Evolutionary conservation across 2,797 vertebrate genomes (phyloP), one percentile per base, ranked within the genome.

Genomic region (Neomorphus geoffroyi): DNA sequence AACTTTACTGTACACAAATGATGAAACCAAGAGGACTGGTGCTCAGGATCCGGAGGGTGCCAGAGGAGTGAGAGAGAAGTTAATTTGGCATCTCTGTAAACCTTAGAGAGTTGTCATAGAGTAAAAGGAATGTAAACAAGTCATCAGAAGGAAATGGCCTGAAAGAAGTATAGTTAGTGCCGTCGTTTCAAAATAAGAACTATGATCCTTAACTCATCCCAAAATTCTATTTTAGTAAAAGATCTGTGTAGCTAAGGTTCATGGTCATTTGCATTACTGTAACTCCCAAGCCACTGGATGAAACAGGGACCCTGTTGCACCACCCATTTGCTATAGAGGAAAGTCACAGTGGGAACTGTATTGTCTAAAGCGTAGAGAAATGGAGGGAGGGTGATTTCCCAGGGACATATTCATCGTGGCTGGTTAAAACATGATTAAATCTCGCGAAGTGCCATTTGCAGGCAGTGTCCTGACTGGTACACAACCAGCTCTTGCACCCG

Each of bases 1-100:
- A 96, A 41, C 90, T 96, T 91, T 70, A 54, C 43, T 75, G 61
- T 78, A 7, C 30, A 83, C 48, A 84, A 90, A 88, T 46, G 23
- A 57, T 33, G 54, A 83, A 89, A 92, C 32, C 80, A 75, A 88
- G 45, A 65, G 13, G 22, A 78, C 6, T 93, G 65, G 19, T 91
- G 70, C 67, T 58, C 64, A 80, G 67, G 61, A 93, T 61, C 48
- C 1, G 1, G 33, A 82, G 45, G 12, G 37, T 83, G 77, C 28
- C 73, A 51, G 33, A 91, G 41, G 45, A 82, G 6, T 37, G 56
- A 64, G 67, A 46, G 13, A 77, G 41, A 61, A 86, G 45, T 53
- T 88, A 48, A 91, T 64, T 53, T 84, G 58, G 58, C 82, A 70
- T 48, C 23, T 92, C 43, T 70, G 54, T 61, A 86, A 82, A 74